phyloP scores from a whole-genome alignment of 2,888 invertebrate genomes.

The Xylota segnis region DNA sequence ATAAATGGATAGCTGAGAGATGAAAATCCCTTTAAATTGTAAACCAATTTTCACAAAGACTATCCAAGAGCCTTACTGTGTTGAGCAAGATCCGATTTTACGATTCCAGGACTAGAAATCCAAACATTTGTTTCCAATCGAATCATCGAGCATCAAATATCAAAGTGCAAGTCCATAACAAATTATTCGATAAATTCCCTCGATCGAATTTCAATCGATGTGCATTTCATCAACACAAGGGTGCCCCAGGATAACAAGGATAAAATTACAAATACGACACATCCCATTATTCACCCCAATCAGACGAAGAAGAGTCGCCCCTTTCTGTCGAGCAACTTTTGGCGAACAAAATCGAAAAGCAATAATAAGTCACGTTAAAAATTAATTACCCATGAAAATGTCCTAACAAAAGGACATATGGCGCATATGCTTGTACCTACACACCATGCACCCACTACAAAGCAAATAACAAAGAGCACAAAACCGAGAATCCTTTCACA shows the following conservation, averaged over 20 bases:
- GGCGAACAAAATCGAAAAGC: slow-evolving; percentile 57
- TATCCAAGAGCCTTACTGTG: neutral
- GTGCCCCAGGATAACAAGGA: slow-evolving; percentile 25
- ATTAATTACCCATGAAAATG: slow-evolving; percentile 84
- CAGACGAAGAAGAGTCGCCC: slow-evolving; percentile 2
- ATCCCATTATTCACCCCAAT: slow-evolving; percentile 39
- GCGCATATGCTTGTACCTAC: neutral
- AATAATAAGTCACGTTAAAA: slow-evolving; percentile 83
- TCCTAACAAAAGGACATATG: slow-evolving; percentile 70
- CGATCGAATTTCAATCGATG: slow-evolving; percentile 46
- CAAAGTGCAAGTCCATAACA: neutral
- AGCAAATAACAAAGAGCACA: slow-evolving; percentile 25
- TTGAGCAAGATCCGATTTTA: neutral
- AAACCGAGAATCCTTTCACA: slow-evolving; percentile 44
- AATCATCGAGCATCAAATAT: slow-evolving; percentile 33
- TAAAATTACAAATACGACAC: slow-evolving; percentile 56
- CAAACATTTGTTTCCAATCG: slow-evolving; percentile 23
- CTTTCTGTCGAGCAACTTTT: slow-evolving; percentile 35
- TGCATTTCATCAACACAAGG: slow-evolving; percentile 28
- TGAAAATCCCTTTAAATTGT: slow-evolving; percentile 4
- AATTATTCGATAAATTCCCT: neutral
- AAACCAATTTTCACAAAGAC: slow-evolving; percentile 4
- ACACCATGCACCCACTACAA: slow-evolving; percentile 39
- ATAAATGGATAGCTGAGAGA: neutral
- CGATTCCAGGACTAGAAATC: slow-evolving; percentile 3